phyloP scores from a whole-genome alignment of 2,113 vertebrate genomes.

The Rhinoderma darwinii region DNA sequence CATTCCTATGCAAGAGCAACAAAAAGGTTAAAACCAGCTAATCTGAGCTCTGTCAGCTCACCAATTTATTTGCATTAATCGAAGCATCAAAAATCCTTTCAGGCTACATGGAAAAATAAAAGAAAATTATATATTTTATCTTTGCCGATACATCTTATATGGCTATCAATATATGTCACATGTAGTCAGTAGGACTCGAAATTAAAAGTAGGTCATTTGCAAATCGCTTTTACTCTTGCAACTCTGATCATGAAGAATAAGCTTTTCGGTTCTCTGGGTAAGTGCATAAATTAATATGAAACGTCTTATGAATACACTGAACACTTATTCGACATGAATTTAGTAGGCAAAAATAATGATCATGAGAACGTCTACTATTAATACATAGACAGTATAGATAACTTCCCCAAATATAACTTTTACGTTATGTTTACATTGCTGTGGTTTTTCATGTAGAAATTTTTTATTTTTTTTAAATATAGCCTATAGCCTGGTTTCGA shows the following conservation, averaged over 20 bases:
- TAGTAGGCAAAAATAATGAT: background rate
- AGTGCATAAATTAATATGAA: background rate
- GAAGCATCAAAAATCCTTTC: slow-evolving; percentile 31
- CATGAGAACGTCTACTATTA: background rate
- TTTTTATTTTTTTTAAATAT: no score
- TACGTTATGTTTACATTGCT: no score
- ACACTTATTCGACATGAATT: background rate
- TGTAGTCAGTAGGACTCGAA: background rate
- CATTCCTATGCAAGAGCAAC: background rate
- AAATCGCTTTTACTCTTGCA: background rate
- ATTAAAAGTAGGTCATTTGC: background rate
- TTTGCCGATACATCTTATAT: background rate
- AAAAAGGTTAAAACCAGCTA: slow-evolving; percentile 25
- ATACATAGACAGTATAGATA: background rate
- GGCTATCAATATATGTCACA: background rate
- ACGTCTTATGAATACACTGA: background rate
- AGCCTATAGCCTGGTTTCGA: no score
- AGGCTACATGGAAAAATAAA: slow-evolving; percentile 40
- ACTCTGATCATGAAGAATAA: background rate
- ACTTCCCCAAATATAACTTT: background rate
- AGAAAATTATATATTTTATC: background rate
- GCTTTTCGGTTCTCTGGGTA: background rate
- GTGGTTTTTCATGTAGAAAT: no score
- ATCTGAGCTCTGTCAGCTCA: background rate
- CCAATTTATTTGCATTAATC: slow-evolving; percentile 26